Conservation (phyloP, 2,113 vertebrate species). For the Perca fluviatilis region DNA sequence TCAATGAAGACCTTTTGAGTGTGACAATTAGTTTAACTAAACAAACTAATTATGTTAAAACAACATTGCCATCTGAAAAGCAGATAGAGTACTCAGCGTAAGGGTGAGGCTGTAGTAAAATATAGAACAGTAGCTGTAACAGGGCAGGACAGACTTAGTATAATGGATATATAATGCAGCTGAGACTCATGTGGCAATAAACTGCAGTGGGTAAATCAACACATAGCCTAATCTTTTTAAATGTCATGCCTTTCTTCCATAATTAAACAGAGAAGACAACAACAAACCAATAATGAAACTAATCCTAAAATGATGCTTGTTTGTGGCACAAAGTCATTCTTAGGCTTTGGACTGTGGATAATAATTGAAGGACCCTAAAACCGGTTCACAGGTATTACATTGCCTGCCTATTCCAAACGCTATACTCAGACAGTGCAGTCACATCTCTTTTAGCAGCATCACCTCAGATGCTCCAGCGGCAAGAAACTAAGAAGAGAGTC, state of each 20-base stretch:
- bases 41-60: conserved; percentile 83
- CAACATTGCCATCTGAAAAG: conserved; percentile 69
- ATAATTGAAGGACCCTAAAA: background rate
- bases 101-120: conserved; percentile 15
- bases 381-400: background rate
- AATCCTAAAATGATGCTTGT: background rate
- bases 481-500: conserved; percentile 34
- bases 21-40: conserved; percentile 75
- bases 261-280: conserved; percentile 3
- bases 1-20: conserved; percentile 51
- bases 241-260: background rate
- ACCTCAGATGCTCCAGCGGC: background rate
- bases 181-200: background rate
- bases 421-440: background rate
- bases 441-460: conserved; percentile 32
- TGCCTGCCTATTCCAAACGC: background rate
- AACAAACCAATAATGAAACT: background rate
- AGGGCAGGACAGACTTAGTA: background rate
- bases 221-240: background rate
- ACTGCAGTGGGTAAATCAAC: conserved; percentile 7
- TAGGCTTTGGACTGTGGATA: background rate
- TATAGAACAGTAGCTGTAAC: conserved; percentile 3
- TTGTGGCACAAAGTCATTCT: background rate
- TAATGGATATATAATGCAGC: background rate
- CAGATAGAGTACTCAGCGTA: conserved; percentile 56